These are phyloP conservation scores for Diarsia rubi DNA, from an alignment of 2,888 invertebrate species.

Conservation along the genomic window DNA sequence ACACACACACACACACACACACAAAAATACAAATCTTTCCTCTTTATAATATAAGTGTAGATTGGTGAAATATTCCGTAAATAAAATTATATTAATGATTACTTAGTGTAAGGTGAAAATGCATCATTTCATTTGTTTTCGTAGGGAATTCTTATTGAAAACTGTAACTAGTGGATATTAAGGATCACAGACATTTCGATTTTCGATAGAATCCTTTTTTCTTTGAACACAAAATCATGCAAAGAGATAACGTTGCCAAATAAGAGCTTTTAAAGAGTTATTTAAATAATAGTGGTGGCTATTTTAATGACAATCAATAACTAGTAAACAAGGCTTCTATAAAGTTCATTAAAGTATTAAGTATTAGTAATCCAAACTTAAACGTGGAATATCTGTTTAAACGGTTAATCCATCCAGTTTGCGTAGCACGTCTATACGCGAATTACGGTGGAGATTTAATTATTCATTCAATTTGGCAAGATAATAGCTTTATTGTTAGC, in stretches of 20 bases:
- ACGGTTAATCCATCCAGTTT: conserved; percentile 48
- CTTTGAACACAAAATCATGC: not conserved
- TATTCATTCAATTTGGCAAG: conserved; percentile 75
- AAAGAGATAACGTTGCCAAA: not conserved
- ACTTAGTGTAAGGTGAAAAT: not conserved
- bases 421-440: conserved; percentile 41
- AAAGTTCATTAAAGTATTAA: not conserved
- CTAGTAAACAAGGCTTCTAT: not conserved
- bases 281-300: not conserved
- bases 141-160: not conserved
- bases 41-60: too few species aligned
- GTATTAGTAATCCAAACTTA: not conserved
- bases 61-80: not conserved
- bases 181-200: not conserved
- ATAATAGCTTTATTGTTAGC: conserved; percentile 73
- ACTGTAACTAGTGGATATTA: not conserved
- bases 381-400: conserved; percentile 34
- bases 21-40: too few species aligned
- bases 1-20: too few species aligned
- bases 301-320: not conserved
- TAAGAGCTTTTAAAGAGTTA: not conserved
- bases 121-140: not conserved
- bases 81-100: not conserved
- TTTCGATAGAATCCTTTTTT: not conserved
- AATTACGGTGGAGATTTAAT: conserved; percentile 68